Base-by-base conservation (phyloP, 2,113 vertebrate species). In the Callopanchax toddi region DNA sequence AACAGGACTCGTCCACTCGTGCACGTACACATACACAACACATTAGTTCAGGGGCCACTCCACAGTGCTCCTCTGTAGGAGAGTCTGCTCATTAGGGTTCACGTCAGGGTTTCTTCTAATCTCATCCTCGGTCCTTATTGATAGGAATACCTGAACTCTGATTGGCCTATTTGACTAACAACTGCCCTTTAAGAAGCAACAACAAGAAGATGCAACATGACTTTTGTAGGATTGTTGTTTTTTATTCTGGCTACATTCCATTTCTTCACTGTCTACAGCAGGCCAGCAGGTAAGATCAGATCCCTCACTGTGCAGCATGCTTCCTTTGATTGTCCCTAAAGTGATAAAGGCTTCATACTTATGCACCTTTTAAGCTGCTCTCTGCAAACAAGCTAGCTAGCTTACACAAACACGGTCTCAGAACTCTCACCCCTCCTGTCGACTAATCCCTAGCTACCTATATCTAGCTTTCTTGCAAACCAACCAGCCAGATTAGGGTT, bases 261-360 rank as follows among this genome's bases (percentile, higher is more conserved):
- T 36, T 22, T 70, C 34, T 54, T 42, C 12, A 36, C 40, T 17
- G 67, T 85, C 55, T 18, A 70, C 29, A 64, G 74, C 76, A 67
- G 49, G 32, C 72, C 63, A 0, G 32, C 74, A 64, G 86, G 91
- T 90, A 82, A 61, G 71, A n/a, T 16, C 6, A 50, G 11, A 21
- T 23, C 12, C 12, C 4, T 22, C 1, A n/a, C n/a, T n/a, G n/a
- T n/a, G n/a, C n/a, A n/a, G n/a, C n/a, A n/a, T n/a, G n/a, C n/a
- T n/a, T n/a, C n/a, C n/a, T n/a, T n/a, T n/a, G n/a, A n/a, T n/a
- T n/a, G n/a, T n/a, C n/a, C n/a, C n/a, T n/a, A n/a, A 26, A 26
- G 26, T 3, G 26, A 26, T 26, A 26, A 26, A 26, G 3, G 26
- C 3, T 26, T 26, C 26, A n/a, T n/a, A n/a, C n/a, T n/a, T n/a